Evolutionary conservation across 2,797 vertebrate species (phyloP).

Genomic region (Paramormyrops hopkinsi): DNA sequence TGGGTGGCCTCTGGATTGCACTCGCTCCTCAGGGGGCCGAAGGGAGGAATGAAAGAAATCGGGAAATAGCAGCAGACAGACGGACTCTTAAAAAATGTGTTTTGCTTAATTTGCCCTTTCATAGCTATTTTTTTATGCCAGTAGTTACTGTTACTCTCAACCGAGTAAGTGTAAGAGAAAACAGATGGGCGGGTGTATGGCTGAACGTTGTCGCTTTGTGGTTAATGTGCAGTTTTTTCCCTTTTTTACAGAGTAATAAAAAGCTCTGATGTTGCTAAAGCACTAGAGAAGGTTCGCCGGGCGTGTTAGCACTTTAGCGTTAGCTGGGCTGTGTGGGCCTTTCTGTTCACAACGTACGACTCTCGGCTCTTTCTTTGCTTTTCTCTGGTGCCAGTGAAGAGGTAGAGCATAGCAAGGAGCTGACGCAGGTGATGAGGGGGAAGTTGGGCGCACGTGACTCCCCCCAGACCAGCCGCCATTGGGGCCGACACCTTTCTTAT

Average conservation of each 20-base stretch:
- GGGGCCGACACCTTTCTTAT: neutral
- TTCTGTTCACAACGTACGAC: neutral
- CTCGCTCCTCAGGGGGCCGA: conserved; percentile 34
- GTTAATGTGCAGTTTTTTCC: neutral
- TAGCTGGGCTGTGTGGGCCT: neutral
- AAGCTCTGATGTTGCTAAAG: neutral
- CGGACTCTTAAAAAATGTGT: conserved; percentile 23
- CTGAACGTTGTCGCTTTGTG: neutral
- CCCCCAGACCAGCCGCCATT: neutral
- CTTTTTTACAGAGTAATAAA: neutral
- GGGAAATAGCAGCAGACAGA: conserved; percentile 31
- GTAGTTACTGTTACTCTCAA: neutral
- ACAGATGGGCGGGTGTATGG: neutral
- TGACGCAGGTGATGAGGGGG: neutral
- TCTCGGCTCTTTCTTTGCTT: neutral
- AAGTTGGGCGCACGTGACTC: neutral
- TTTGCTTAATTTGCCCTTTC: conserved; percentile 18
- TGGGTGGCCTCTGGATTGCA: conserved; percentile 45
- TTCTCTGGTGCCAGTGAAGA: neutral
- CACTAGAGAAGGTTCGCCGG: neutral
- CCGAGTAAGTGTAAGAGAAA: neutral
- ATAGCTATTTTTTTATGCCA: neutral
- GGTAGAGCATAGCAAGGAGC: neutral
- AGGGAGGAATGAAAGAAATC: conserved; percentile 33
- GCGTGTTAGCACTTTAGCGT: neutral